These are phyloP conservation scores for Parazoanthus swiftii DNA, from an alignment of 92 coral and sea anemone species.

Conservation along the genomic window DNA sequence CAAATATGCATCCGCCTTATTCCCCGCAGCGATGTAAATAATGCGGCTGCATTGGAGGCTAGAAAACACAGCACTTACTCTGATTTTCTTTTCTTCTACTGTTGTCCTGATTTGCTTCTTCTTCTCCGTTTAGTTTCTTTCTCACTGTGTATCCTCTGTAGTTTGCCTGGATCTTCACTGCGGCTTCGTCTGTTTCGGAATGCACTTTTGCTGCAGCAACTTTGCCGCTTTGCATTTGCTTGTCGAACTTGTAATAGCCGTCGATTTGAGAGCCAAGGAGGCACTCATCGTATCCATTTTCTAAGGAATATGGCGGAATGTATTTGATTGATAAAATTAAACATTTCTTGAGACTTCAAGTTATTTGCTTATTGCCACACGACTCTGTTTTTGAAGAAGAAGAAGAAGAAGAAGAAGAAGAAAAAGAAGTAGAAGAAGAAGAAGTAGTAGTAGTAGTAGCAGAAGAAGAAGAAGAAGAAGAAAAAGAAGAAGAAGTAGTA, in stretches of 20 bases:
- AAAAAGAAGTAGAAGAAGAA: too few species aligned
- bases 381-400: too few species aligned
- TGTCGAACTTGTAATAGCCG: slow-evolving; percentile 77
- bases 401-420: too few species aligned
- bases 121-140: slow-evolving; percentile 33
- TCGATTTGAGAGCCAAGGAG: slow-evolving; percentile 88
- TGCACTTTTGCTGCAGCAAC: not conserved
- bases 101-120: not conserved
- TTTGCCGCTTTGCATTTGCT: not conserved
- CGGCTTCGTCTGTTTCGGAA: slow-evolving; percentile 50
- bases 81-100: not conserved
- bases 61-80: not conserved
- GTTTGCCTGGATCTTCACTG: slow-evolving; percentile 65
- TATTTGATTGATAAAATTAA: too few species aligned
- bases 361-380: too few species aligned
- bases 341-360: too few species aligned
- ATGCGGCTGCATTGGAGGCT: too few species aligned
- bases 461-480: too few species aligned
- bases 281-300: slow-evolving; percentile 79
- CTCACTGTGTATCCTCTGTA: slow-evolving; percentile 66
- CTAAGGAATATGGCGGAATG: slow-evolving; percentile 39
- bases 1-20: too few species aligned
- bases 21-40: too few species aligned
- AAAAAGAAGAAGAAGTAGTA: too few species aligned
- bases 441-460: too few species aligned